Evolutionary conservation across 1,140 invertebrate genomes (phyloP).

Genomic region (Bombus breviceps): DNA sequence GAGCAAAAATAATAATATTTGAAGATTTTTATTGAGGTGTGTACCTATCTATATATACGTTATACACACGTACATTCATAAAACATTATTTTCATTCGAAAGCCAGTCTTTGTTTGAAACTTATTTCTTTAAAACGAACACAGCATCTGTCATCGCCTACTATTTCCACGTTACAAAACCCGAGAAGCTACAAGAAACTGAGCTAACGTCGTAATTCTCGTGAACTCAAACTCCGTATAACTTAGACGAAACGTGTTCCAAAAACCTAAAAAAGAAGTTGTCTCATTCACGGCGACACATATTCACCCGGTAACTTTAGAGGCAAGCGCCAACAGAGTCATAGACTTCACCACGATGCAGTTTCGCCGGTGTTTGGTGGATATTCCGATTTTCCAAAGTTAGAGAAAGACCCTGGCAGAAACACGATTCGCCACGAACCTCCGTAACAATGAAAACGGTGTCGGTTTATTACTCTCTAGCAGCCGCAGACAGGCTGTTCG

Average conservation of each 20-base stretch:
- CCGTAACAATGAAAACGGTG: not conserved
- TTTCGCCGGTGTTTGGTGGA: no score
- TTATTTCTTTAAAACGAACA: not conserved
- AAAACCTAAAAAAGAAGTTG: not conserved
- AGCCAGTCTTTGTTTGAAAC: not conserved
- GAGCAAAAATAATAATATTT: no score
- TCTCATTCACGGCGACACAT: not conserved
- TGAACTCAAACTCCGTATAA: not conserved
- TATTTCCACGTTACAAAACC: not conserved
- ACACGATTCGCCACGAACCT: not conserved
- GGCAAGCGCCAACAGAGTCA: not conserved
- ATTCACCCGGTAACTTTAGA: not conserved
- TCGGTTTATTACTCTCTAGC: not conserved
- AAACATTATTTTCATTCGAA: not conserved
- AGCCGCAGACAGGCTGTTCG: not conserved
- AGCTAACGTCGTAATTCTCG: not conserved
- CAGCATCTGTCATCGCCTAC: not conserved
- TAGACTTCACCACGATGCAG: not conserved
- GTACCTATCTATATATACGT: no score
- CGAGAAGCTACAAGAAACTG: not conserved
- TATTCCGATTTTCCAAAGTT: constrained; percentile 7
- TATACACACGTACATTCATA: no score
- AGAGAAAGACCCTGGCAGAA: no score
- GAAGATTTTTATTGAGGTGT: no score
- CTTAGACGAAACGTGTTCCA: not conserved